phyloP scores from a whole-genome alignment of 2,113 vertebrate species.

The Butorides virescens region DNA sequence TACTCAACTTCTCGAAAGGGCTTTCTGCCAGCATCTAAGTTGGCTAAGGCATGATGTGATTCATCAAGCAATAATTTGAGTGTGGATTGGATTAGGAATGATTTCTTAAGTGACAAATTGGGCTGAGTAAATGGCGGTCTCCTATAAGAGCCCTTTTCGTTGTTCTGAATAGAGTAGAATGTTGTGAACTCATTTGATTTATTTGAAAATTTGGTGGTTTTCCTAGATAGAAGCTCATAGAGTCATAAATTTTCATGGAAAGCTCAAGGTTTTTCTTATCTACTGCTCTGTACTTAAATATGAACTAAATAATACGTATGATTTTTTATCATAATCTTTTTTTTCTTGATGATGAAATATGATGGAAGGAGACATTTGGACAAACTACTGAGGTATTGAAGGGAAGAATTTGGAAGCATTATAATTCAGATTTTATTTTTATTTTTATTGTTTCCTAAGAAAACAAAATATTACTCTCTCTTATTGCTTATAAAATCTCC shows the following conservation, averaged over 20 bases:
- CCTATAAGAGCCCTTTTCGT: background rate
- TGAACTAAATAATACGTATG: too few species aligned
- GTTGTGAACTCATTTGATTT: background rate
- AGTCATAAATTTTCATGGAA: background rate
- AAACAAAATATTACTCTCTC: background rate
- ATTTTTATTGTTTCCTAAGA: background rate
- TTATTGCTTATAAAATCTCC: background rate
- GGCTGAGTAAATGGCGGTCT: background rate
- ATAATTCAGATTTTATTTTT: background rate
- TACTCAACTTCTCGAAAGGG: background rate
- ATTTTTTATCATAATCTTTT: background rate
- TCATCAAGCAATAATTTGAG: constrained; percentile 18
- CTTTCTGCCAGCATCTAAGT: background rate
- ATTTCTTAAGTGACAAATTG: background rate
- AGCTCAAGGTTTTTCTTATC: background rate
- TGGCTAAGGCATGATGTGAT: background rate
- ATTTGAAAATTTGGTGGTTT: background rate
- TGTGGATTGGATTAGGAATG: background rate
- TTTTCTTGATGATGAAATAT: background rate
- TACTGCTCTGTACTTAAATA: background rate
- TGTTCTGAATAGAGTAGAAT: background rate
- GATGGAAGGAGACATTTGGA: background rate
- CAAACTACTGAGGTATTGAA: background rate
- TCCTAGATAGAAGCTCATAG: background rate
- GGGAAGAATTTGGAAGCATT: background rate